Conservation (phyloP, 1,140 invertebrate species). For the Pristionchus pacificus region DNA sequence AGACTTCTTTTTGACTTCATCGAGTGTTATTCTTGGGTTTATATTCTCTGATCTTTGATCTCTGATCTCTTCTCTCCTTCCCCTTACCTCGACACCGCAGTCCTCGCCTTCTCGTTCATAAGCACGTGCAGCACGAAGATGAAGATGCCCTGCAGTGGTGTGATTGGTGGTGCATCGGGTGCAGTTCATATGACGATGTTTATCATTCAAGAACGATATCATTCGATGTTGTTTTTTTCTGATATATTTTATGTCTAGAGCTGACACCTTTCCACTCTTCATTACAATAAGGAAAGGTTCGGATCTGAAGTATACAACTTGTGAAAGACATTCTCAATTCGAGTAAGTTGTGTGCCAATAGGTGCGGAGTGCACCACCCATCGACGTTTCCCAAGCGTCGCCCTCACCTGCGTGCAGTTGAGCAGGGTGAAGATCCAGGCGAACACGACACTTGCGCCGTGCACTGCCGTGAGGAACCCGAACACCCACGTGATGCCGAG, state of each 20-base stretch:
- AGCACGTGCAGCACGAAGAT: constrained; percentile 91
- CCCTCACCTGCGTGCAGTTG: constrained; percentile 78
- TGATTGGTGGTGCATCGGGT: constrained; percentile 6
- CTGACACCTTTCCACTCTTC: not conserved
- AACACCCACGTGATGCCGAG: constrained; percentile 84
- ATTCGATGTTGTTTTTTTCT: not conserved
- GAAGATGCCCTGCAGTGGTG: constrained; percentile 70
- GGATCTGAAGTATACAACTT: too few relatives aligned
- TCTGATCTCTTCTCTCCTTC: too few relatives aligned
- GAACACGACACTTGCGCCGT: constrained; percentile 64
- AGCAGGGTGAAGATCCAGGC: constrained; percentile 87
- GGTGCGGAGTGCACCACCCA: too few relatives aligned
- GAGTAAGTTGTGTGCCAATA: too few relatives aligned
- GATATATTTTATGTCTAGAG: not conserved
- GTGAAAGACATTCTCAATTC: too few relatives aligned
- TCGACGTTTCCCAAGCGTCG: too few relatives aligned
- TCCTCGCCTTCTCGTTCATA: constrained; percentile 83
- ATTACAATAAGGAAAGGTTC: too few relatives aligned
- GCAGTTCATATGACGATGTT: not conserved
- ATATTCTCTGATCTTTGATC: too few relatives aligned
- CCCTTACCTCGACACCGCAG: constrained; percentile 30
- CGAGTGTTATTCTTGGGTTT: too few relatives aligned
- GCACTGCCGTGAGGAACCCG: constrained; percentile 75
- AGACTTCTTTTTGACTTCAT: too few relatives aligned
- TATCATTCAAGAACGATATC: not conserved